Base-by-base conservation (phyloP, 2,888 invertebrate species). In the Microctonus brassicae region DNA sequence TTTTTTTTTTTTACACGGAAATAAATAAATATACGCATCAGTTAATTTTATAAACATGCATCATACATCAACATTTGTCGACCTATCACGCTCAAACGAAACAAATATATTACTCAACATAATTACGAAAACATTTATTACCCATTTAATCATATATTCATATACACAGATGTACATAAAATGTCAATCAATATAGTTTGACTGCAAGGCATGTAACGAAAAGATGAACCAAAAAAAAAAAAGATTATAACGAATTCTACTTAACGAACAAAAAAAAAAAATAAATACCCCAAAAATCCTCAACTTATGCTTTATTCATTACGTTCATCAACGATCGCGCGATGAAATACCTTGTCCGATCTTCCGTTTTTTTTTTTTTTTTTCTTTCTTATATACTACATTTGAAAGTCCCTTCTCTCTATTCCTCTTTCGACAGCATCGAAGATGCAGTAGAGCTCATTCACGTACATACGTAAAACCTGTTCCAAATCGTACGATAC, bases 401-500 rank as follows among this genome's bases (percentile, higher is more conserved):
- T 58, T 29, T 29, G 58, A 58, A 58, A 58, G 33, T 58, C n/a
- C 58, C 33, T 33, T 58, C 58, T 58, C 20, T 29, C 58, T n/a
- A 4, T n/a, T 6, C 9, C 58, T n/a, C 29, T 5, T n/a, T 17
- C 33, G n/a, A 1, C 1, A 3, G 11, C n/a, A 39, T 3, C 13
- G 42, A 1, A 1, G 42, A 20, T 17, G 55, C 55, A 57, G 17
- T 17, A n/a, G n/a, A n/a, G 22, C 24, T 33, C 52, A 69, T 61
- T 69, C 39, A 55, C 55, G 63, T 22, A n/a, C 29, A 55, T 42
- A 47, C 42, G 13, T 1, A 52, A 60, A 70, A 70, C 70, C 58
- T 55, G 70, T 70, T 70, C 33, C n/a, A 42, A 29, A 65, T 70
- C 64, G 52, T 58, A 60, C 33, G 47, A 70, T 69, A 17, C n/a